Base-by-base conservation (phyloP, 2,888 invertebrate species). In the Meiosimyza decipiens region DNA sequence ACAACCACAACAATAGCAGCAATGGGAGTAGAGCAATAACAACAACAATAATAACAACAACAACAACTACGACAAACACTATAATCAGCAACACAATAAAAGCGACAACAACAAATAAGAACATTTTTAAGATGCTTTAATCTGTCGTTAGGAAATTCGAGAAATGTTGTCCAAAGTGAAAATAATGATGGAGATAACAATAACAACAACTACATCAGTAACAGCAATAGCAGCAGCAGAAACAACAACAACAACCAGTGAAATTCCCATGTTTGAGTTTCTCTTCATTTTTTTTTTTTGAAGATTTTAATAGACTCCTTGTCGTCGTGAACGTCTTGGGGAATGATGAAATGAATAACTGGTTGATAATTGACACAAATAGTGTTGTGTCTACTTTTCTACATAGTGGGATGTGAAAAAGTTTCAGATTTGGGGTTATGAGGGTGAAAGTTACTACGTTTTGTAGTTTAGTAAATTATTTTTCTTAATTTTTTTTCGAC, bases 161-260 rank as follows among this genome's bases (percentile, higher is more conserved):
- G 40, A 33, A 62, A 64, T 64, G 64, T 40, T 40, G 40, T 64
- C 64, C 64, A 64, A 64, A 64, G 64, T 64, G 64, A 64, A 64
- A 64, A 64, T 64, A 64, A 64, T 64, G 64, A 64, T 64, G 64
- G 51, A 64, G 64, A 64, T 64, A 64, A 51, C 64, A 64, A 64
- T 51, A 40, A 5, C 64, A 51, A 51, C 13, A 64, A 51, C 64
- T 28, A 51, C 64, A 64, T 50, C 18, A 40, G 1, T 50, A 51
- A 51, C 6, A 64, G 18, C 64, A 64, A n/a, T n/a, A n/a, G n/a
- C n/a, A n/a, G n/a, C n/a, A n/a, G n/a, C n/a, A n/a, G 16, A 3
- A 49, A 13, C 60, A 60, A 6, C 63, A 63, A 59, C 57, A 40
- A 40, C 40, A 40, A 40, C 40, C 9, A 40, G 40, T 40, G 40